Percentiles rank a stretch among this genome's conserved stretches.
Evolutionary conservation across 2,113 vertebrate genomes (phyloP).

Genomic region (Pteronura brasiliensis): DNA sequence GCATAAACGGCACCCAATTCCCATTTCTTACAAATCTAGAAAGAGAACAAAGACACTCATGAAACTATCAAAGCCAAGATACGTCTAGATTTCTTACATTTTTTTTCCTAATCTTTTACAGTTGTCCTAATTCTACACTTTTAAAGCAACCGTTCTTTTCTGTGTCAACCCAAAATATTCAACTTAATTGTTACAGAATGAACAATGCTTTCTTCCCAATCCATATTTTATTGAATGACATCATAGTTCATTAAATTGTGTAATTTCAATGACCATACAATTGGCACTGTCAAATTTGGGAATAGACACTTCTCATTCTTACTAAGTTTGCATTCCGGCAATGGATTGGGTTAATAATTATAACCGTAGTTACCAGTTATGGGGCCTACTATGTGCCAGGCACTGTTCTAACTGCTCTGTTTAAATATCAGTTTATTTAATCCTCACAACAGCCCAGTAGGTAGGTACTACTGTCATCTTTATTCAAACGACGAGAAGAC

Average conservation of each 20-base stretch:
- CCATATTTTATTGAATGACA: not conserved
- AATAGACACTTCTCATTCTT: not conserved
- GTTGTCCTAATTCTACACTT: not conserved
- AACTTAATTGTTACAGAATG: not conserved
- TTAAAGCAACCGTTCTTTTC: not conserved
- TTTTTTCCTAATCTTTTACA: not conserved
- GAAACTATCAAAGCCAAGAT: not conserved
- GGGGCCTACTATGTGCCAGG: not conserved
- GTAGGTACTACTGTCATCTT: not conserved
- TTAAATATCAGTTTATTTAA: not conserved
- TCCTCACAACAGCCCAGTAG: not conserved
- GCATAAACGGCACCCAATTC: not conserved
- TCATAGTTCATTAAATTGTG: not conserved
- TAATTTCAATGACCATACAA: not conserved
- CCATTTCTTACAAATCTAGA: not conserved
- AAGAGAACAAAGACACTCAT: not conserved
- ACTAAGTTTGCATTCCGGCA: not conserved
- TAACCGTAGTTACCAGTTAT: not conserved
- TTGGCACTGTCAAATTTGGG: not conserved
- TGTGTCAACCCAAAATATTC: not conserved
- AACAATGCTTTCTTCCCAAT: not conserved
- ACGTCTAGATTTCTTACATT: not conserved
- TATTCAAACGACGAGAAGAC: not conserved
- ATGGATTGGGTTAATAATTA: not conserved
- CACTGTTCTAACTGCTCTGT: not conserved